Evolutionary conservation across 2,888 invertebrate genomes (phyloP).

Genomic region (Hypercompe scribonia): DNA sequence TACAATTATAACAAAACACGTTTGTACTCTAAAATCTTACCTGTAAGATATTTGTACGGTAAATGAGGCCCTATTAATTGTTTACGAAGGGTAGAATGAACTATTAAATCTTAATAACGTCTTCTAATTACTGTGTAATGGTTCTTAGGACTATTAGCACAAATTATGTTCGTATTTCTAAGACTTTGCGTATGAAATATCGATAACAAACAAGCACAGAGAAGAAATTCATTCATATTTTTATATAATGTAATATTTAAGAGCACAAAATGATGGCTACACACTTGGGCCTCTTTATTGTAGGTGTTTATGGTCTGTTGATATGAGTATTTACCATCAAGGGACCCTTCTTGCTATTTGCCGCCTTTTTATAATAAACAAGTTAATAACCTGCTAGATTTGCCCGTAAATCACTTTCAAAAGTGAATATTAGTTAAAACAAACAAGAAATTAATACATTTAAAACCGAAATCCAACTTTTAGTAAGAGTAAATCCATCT

Average conservation of each 20-base stretch:
- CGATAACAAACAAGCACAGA: slow-evolving; percentile 19
- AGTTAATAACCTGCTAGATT: not conserved
- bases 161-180: slow-evolving; percentile 13
- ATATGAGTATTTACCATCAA: too few relatives aligned
- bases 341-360: too few relatives aligned
- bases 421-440: not conserved
- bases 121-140: slow-evolving; percentile 41
- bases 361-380: too few relatives aligned
- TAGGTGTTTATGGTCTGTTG: too few relatives aligned
- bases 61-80: slow-evolving; percentile 31
- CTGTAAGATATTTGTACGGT: slow-evolving; percentile 8
- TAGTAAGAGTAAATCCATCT: slow-evolving; percentile 26
- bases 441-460: too few relatives aligned
- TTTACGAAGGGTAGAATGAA: slow-evolving; percentile 43
- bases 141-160: slow-evolving; percentile 12
- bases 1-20: slow-evolving; percentile 9
- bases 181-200: slow-evolving; percentile 19
- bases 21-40: slow-evolving; percentile 6
- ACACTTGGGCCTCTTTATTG: too few relatives aligned
- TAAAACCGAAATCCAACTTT: too few relatives aligned
- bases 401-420: not conserved
- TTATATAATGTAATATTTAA: not conserved
- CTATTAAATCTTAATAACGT: slow-evolving; percentile 51
- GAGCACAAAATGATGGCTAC: too few relatives aligned
- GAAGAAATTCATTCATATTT: not conserved